Evolutionary conservation across 1,140 invertebrate species (phyloP), one percentile per base, ranked within the genome.

Genomic region (Calosoma granatense): DNA sequence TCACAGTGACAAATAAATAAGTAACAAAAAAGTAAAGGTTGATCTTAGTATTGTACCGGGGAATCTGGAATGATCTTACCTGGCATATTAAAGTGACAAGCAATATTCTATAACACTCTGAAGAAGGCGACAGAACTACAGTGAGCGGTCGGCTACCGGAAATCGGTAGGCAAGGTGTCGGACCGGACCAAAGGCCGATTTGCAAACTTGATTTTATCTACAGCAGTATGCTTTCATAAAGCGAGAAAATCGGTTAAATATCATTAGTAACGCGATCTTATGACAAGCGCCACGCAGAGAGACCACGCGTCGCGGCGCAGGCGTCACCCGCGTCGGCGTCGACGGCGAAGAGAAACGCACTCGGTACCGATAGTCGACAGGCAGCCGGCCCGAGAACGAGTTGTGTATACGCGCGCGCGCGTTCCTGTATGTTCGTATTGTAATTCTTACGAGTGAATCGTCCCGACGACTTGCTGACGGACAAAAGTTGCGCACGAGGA

Each of bases 261-360:
- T 22, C 51, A 53, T 53, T 53, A 53, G 51, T 53, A 53, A 53
- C 51, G 15, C 51, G 51, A 53, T 53, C 51, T 53, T 21, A 53
- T 21, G 20, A 53, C 51, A 9, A 22, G 51, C 19, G 20, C 3
- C 51, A 53, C 51, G 51, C 17, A 53, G 21, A 4, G 20, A 11
- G 21, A 11, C 11, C 51, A 53, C 51, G 20, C 11, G 11, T 12
- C 20, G 17, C 6, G 20, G 51, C 51, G 21, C 41, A 47, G 17
- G 41, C 41, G 41, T 47, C 41, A 14, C 26, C 43, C 3, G 20
- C 21, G 51, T 4, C 17, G 11, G 20, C 19, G 15, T 22, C 21
- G 21, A 20, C 51, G 21, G 4, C 20, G 21, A 22, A 53, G 51
- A 4, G 21, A 4, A 9, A 21, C 51, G 43, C 14, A 9, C 14